Conservation (phyloP, 1,140 invertebrate species). For the Armadillidium nasatum region DNA sequence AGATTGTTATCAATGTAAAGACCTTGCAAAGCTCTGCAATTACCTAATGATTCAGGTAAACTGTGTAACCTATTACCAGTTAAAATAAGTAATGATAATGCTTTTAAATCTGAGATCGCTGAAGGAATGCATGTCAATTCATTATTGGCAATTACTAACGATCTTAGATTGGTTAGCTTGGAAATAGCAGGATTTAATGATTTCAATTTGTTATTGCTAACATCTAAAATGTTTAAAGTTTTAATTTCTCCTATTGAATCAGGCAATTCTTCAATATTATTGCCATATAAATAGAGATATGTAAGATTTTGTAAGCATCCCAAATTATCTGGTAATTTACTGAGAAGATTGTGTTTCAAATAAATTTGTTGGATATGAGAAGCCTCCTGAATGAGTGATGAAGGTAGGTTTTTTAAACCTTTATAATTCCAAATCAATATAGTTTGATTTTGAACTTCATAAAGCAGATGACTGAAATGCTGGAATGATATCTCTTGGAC, state of each 20-base stretch:
- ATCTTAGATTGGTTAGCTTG: background rate
- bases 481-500: background rate
- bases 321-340: background rate
- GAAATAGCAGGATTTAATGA: background rate
- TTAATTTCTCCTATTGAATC: background rate
- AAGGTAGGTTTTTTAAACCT: background rate
- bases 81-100: background rate
- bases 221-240: background rate
- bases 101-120: background rate
- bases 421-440: background rate
- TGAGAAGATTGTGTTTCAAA: background rate
- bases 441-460: background rate
- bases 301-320: background rate
- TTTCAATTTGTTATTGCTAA: background rate
- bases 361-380: background rate
- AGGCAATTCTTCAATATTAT: conserved; percentile 1
- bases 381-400: background rate
- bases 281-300: background rate
- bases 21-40: background rate
- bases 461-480: background rate
- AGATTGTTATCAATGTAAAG: background rate
- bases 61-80: background rate
- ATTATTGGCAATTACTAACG: background rate
- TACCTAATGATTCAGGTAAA: background rate
- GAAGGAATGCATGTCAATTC: background rate